phyloP scores from a whole-genome alignment of 2,888 invertebrate species.

The Halictus ligatus region DNA sequence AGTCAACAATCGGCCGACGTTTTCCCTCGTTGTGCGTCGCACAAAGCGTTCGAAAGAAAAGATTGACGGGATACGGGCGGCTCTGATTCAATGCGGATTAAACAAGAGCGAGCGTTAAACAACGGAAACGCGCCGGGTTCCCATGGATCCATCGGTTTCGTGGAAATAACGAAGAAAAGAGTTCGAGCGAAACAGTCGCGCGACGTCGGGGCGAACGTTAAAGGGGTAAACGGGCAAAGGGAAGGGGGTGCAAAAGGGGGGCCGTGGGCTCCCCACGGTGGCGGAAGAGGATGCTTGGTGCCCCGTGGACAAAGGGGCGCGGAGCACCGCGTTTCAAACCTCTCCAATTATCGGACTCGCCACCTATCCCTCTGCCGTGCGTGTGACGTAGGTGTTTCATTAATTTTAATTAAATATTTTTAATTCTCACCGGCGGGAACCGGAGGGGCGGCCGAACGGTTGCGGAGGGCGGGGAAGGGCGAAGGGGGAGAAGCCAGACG shows the following conservation, averaged over 20 bases:
- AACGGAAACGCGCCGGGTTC: slow-evolving; percentile 10
- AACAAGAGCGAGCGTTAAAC: neutral
- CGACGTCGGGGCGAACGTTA: neutral
- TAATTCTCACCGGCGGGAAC: slow-evolving; percentile 67
- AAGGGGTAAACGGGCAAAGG: neutral
- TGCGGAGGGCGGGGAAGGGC: slow-evolving; percentile 6
- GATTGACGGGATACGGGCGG: neutral
- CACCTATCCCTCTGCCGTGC: slow-evolving; percentile 47
- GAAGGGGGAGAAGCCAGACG: neutral
- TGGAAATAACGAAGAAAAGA: slow-evolving; percentile 36
- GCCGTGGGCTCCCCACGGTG: slow-evolving; percentile 22
- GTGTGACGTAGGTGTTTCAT: slow-evolving; percentile 77
- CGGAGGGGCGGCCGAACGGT: neutral
- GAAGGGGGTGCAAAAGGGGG: neutral
- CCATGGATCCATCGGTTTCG: slow-evolving; percentile 4
- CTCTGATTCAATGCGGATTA: neutral
- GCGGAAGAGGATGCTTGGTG: slow-evolving; percentile 44
- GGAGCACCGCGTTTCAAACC: slow-evolving; percentile 66
- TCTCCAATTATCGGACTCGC: slow-evolving; percentile 77
- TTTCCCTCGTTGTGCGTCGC: neutral
- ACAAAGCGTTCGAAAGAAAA: neutral
- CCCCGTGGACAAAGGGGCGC: slow-evolving; percentile 58
- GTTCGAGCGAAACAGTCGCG: slow-evolving; percentile 37
- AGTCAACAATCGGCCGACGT: neutral
- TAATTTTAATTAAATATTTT: slow-evolving; percentile 82